phyloP scores from a whole-genome alignment of 2,888 invertebrate genomes.

The Heliconius sara region DNA sequence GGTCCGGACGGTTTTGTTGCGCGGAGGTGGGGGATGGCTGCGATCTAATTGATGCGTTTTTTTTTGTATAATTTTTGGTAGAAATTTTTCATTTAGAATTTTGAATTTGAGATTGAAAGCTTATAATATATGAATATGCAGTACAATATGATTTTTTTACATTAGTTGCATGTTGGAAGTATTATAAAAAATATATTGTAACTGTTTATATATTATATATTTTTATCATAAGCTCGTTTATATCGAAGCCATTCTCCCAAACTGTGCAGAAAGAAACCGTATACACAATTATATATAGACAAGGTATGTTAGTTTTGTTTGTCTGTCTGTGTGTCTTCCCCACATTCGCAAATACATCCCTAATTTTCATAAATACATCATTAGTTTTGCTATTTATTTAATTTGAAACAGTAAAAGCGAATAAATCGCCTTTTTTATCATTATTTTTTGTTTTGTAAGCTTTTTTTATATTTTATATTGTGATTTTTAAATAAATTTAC shows the following conservation, averaged over 20 bases:
- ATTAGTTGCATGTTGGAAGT: neutral
- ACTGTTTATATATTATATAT: neutral
- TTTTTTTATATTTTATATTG: neutral
- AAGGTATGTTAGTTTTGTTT: constrained; percentile 42
- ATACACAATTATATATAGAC: constrained; percentile 39
- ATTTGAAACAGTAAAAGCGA: constrained; percentile 4
- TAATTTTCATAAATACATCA: neutral
- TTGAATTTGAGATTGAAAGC: neutral
- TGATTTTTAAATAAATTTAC: neutral
- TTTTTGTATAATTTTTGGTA: neutral
- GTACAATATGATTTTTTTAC: neutral
- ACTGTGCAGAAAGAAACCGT: constrained; percentile 30
- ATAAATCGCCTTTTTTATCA: constrained; percentile 3
- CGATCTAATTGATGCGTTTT: constrained; percentile 2
- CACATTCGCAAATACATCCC: constrained; percentile 29
- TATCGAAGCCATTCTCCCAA: constrained; percentile 26
- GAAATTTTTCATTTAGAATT: constrained; percentile 9
- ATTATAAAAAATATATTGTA: constrained; percentile 4
- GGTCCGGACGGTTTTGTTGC: constrained; percentile 47
- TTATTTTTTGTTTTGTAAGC: neutral
- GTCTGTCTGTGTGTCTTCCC: constrained; percentile 28
- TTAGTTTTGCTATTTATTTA: neutral
- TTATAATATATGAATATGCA: neutral
- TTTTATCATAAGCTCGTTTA: neutral
- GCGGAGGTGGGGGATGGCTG: constrained; percentile 33